Conservation (phyloP, 2,888 invertebrate species). For the Andricus quercusramuli region DNA sequence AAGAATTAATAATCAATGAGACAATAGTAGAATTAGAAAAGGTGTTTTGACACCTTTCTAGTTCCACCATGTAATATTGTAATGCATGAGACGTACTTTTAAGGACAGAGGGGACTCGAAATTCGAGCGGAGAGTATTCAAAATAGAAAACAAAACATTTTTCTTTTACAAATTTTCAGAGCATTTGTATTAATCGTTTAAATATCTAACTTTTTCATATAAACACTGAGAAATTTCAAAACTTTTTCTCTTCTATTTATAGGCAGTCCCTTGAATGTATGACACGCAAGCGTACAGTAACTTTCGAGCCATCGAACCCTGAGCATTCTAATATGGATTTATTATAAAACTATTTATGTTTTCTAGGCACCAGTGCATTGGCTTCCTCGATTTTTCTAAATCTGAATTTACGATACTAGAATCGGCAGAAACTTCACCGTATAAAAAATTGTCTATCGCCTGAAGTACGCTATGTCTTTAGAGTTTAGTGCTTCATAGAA, state of each 20-base stretch:
- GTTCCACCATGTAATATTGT: not conserved
- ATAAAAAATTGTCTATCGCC: not conserved
- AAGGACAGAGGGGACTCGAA: not conserved
- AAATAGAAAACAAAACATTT: not conserved
- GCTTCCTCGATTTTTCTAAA: conserved; percentile 61
- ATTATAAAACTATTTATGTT: conserved; percentile 7
- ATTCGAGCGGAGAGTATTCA: not conserved
- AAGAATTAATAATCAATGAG: not conserved
- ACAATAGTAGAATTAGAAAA: not conserved
- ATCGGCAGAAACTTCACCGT: not conserved
- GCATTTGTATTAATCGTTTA: not conserved
- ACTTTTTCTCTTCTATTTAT: not conserved
- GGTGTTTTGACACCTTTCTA: not conserved
- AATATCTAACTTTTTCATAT: not conserved
- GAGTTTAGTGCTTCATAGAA: not conserved
- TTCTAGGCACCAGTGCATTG: conserved; percentile 18
- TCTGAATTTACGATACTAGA: conserved; percentile 41
- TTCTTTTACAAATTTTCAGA: not conserved
- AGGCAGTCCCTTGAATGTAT: not conserved
- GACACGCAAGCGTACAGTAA: conserved; percentile 36
- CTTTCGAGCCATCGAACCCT: conserved; percentile 60
- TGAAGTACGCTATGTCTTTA: not conserved
- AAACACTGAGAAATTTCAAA: not conserved
- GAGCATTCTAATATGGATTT: conserved; percentile 62
- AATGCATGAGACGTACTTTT: not conserved